Conservation (phyloP, 1,140 invertebrate genomes). For the Zophobas morio region DNA sequence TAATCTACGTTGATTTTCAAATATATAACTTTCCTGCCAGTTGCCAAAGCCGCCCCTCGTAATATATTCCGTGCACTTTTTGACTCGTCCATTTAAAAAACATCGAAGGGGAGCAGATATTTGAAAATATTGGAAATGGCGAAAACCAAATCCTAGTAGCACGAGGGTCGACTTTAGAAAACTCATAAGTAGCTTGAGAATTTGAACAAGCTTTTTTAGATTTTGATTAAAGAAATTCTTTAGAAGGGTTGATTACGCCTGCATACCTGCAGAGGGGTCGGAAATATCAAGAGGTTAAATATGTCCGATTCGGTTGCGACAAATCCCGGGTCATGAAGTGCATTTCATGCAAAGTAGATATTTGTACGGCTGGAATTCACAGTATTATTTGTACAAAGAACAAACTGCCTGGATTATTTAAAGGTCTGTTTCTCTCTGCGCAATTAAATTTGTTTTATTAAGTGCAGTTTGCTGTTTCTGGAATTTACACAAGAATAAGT, state of each 20-base stretch:
- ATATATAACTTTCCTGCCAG: background rate
- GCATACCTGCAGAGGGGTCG: no score
- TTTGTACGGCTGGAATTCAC: background rate
- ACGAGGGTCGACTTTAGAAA: slow-evolving; percentile 7
- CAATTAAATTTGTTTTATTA: slow-evolving; percentile 16
- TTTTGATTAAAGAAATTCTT: background rate
- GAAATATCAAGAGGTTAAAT: no score
- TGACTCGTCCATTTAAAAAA: slow-evolving; percentile 14
- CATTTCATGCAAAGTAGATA: background rate
- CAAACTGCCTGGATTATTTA: background rate
- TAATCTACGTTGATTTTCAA: background rate
- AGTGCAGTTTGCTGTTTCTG: slow-evolving; percentile 20
- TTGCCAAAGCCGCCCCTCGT: background rate
- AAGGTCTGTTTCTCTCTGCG: background rate
- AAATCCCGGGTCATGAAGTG: background rate
- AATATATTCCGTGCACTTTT: slow-evolving; percentile 2
- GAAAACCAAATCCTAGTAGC: background rate
- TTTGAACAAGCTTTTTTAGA: background rate
- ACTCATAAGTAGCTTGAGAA: slow-evolving; percentile 3
- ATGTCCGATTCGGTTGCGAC: background rate
- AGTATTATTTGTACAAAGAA: background rate
- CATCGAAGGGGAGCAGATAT: slow-evolving; percentile 8
- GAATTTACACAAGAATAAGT: slow-evolving; percentile 6
- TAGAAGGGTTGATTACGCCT: no score
- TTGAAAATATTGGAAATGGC: background rate